A percentile compares a stretch with the other conserved stretches of the same genome.
Conservation (phyloP, 2,888 invertebrate species). For the Penaeus monodon region DNA sequence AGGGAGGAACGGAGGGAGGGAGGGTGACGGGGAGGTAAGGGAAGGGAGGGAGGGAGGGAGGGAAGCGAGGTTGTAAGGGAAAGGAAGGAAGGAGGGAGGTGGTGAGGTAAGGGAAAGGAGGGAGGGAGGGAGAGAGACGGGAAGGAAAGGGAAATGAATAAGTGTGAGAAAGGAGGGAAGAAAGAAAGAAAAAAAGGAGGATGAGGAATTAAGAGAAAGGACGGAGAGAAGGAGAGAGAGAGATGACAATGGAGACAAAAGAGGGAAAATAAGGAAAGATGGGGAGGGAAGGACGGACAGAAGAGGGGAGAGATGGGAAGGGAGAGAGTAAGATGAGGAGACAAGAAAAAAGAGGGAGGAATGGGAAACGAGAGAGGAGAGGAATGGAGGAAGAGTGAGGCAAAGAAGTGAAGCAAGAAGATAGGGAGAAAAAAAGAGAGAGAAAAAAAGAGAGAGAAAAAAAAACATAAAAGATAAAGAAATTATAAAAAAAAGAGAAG, state of each 20-base stretch:
- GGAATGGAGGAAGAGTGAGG: background rate
- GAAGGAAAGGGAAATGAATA: background rate
- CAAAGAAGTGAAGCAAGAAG: background rate
- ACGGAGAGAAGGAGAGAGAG: background rate
- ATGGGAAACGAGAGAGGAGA: background rate
- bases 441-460: background rate
- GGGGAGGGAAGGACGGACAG: background rate
- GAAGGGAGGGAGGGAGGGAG: background rate
- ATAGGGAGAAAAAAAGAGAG: background rate
- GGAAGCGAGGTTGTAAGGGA: background rate
- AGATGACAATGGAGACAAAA: background rate
- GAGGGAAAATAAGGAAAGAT: too few relatives aligned
- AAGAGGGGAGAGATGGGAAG: background rate
- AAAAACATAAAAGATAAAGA: background rate
- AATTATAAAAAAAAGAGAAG: background rate
- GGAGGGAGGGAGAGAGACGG: background rate
- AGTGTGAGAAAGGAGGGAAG: background rate
- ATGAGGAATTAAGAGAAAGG: background rate
- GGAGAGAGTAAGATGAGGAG: slow-evolving; percentile 11
- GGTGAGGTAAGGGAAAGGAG: background rate
- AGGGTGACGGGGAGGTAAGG: background rate
- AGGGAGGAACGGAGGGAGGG: too few relatives aligned
- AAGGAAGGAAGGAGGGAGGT: background rate
- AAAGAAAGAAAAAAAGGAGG: background rate
- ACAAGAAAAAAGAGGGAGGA: background rate